Base-by-base conservation (phyloP, 2,797 vertebrate genomes). In the Danio aesculapii region DNA sequence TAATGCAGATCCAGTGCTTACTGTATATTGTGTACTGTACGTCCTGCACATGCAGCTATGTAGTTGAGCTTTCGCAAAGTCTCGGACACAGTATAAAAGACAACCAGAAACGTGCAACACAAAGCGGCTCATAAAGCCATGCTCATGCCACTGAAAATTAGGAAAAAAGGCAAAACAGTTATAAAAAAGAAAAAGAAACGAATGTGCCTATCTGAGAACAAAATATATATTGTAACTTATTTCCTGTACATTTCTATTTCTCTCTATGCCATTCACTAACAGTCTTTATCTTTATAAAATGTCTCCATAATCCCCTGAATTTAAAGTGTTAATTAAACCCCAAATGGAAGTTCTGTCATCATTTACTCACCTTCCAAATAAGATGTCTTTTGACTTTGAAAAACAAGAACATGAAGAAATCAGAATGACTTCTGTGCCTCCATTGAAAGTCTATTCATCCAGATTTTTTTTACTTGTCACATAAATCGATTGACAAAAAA, bases 171-270 rank as follows among this genome's bases (percentile, higher is more conserved):
- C 30, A 30, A 21, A 84, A 72, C 12, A 41, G 12, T 66, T 43
- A 57, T 77, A 43, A 79, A 81, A 71, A 13, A 78, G 81, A 80
- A 80, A 30, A 1, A 1, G 3, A 30, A 30, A 30, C 30, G 3
- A 30, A 30, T 55, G 53, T 79, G 75, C 39, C 30, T 75, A 74
- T 62, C n/a, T 68, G n/a, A 79, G 61, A 49, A 78, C 41, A 71
- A 70, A 75, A 52, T 11, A 85, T 79, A 79, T 79, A 71, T 6
- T 72, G 76, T 79, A 79, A 67, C 75, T 44, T 52, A 62, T 58
- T 59, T 62, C 49, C 67, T 82, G 84, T 84, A 79, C 66, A 84
- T 67, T 6, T 78, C 52, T 79, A 61, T 50, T 39, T 41, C 14
- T 50, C 9, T 77, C n/a, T 64, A 63, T 70, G 49, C 58, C 50